Evolutionary conservation across 2,797 vertebrate species (phyloP), one percentile per base, ranked within the genome.

Genomic region (Coregonus suidteri): DNA sequence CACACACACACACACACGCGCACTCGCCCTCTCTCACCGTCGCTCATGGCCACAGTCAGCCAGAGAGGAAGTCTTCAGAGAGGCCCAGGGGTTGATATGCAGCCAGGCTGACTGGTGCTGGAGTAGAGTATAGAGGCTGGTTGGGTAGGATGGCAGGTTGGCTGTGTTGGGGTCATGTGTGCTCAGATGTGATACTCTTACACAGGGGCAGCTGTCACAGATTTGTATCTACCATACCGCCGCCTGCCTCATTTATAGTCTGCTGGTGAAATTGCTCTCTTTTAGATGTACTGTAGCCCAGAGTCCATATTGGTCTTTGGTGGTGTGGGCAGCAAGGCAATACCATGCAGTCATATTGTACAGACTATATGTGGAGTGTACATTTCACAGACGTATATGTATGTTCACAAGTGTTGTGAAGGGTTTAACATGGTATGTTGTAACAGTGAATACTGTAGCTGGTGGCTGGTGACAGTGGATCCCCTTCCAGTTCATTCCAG

Each of bases 21-120:
- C 62, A 9, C 20, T 65, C 13, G 9, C 20, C 4, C 62, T 9
- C 62, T n/a, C 62, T 9, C 20, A 25, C 62, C 7, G 11, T 31
- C 13, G 56, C 56, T 16, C 56, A 18, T 7, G 7, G 56, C 56
- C 56, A 59, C 16, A 59, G 41, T 47, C 9, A 47, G 41, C 9
- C 56, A 59, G 56, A 59, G 54, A 20, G 56, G n/a, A 3, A 7
- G n/a, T 51, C 70, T 6, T 25, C 62, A 31, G 73, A 76, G 75
- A 76, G 80, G 76, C 30, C 34, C 74, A 25, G 56, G 52, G 79
- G 66, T 66, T 74, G 71, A 67, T 71, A 76, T 79, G 75, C 47
- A 53, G 75, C 51, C 34, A 35, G 51, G 52, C 54, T 71, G 77
- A 65, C 70, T 37, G 69, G 80, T 72, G 66, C 6, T 65, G n/a